Percentiles rank a stretch among this genome's conserved stretches.
Conservation (phyloP, 2,888 invertebrate species). For the Operophtera brumata region DNA sequence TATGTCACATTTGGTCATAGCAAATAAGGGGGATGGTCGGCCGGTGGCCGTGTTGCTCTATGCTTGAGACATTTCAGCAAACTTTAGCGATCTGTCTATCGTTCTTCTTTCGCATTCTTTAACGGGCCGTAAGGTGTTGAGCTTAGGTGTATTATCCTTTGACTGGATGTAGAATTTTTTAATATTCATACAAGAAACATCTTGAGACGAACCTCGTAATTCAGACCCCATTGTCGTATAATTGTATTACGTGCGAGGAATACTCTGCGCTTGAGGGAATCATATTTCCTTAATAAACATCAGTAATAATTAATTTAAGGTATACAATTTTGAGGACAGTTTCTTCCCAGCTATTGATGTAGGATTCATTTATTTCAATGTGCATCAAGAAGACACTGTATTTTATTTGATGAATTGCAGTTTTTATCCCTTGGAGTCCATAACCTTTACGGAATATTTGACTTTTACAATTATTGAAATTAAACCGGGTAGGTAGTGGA, state of each 20-base stretch:
- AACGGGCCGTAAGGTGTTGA: background rate
- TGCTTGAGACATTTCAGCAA: too few relatives aligned
- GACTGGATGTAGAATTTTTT: constrained; percentile 42
- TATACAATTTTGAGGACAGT: constrained; percentile 13
- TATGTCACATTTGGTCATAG: too few relatives aligned
- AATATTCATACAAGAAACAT: constrained; percentile 58
- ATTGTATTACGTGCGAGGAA: constrained; percentile 60
- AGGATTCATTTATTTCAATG: background rate
- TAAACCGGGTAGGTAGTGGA: too few relatives aligned
- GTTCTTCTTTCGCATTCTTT: background rate
- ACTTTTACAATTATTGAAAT: too few relatives aligned
- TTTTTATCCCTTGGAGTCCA: too few relatives aligned
- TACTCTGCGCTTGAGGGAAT: constrained; percentile 42
- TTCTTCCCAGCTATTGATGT: background rate
- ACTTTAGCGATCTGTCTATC: background rate
- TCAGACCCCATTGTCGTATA: constrained; percentile 61
- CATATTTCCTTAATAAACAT: constrained; percentile 58
- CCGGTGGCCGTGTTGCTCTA: too few relatives aligned
- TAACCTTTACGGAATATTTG: too few relatives aligned
- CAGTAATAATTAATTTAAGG: constrained; percentile 34
- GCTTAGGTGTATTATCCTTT: background rate
- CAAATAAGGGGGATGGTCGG: too few relatives aligned
- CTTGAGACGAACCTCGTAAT: constrained; percentile 51
- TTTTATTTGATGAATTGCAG: too few relatives aligned
- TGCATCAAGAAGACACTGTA: background rate